These are phyloP conservation scores for Hydrozoanthus gracilis DNA, from an alignment of 92 coral and sea anemone species.

Conservation along the genomic window DNA sequence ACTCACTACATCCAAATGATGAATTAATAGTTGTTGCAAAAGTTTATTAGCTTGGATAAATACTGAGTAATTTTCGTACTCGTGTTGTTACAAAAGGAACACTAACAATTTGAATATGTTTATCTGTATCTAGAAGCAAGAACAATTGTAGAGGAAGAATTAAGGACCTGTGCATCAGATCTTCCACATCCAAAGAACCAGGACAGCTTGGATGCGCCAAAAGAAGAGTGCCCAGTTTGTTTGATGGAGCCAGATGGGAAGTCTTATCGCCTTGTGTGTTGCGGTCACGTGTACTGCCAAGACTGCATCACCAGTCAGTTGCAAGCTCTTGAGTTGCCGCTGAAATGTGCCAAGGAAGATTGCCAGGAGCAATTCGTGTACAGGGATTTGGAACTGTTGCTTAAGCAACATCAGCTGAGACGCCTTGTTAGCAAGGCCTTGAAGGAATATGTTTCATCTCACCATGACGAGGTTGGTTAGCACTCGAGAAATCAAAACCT, in stretches of 20 bases:
- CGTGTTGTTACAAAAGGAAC: too few species aligned
- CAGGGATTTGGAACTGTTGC: conserved; percentile 69
- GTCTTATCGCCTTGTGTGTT: conserved; percentile 74
- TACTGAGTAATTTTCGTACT: too few species aligned
- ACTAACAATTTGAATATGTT: background rate
- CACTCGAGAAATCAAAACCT: background rate
- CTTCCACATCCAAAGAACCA: conserved; percentile 26
- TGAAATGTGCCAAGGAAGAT: conserved; percentile 68
- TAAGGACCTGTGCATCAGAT: conserved; percentile 49
- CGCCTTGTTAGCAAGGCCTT: conserved; percentile 52
- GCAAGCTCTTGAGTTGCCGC: conserved; percentile 76
- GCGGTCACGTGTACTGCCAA: conserved; percentile 89
- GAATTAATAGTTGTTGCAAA: too few species aligned
- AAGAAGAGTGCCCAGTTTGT: conserved; percentile 82
- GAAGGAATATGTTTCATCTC: conserved; percentile 56
- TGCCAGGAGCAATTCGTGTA: conserved; percentile 64
- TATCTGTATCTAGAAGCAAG: conserved; percentile 47
- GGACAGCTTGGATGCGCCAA: background rate
- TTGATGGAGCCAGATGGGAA: conserved; percentile 64
- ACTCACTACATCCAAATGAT: too few species aligned
- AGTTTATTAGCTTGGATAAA: too few species aligned
- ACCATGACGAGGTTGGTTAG: conserved; percentile 54
- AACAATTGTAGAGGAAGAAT: conserved; percentile 27
- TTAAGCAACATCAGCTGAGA: conserved; percentile 48
- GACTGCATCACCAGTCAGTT: conserved; percentile 67